Conservation (phyloP, 2,113 vertebrate genomes). For the Raja brachyura region DNA sequence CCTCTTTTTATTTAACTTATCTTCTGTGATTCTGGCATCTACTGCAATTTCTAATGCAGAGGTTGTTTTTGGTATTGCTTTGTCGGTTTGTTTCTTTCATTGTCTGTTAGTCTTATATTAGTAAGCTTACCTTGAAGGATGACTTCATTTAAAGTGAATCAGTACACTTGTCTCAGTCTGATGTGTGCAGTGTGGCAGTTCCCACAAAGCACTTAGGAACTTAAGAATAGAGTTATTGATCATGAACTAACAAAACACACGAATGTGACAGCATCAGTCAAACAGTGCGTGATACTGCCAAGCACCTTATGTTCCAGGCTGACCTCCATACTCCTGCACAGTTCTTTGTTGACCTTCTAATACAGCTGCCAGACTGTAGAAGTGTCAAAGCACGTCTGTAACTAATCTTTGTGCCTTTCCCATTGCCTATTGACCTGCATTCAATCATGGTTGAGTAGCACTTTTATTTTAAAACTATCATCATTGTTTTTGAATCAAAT, state of each 20-base stretch:
- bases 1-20: not conserved
- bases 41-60: not conserved
- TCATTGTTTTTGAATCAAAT: too few relatives aligned
- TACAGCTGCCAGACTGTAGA: not conserved
- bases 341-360: not conserved
- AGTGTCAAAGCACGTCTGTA: not conserved
- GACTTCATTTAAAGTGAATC: conserved; percentile 31
- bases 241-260: not conserved
- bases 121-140: not conserved
- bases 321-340: not conserved
- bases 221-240: conserved; percentile 36
- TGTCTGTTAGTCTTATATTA: not conserved
- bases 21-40: not conserved
- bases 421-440: too few relatives aligned
- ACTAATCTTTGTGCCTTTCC: not conserved
- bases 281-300: not conserved
- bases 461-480: too few relatives aligned
- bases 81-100: not conserved
- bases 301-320: not conserved
- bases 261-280: conserved; percentile 34
- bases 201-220: not conserved
- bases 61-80: not conserved
- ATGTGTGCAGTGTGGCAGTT: not conserved
- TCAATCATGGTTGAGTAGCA: too few relatives aligned
- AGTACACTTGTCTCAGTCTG: not conserved